These are phyloP conservation scores for Diprion similis DNA, from an alignment of 1,140 invertebrate genomes.

Conservation along the genomic window DNA sequence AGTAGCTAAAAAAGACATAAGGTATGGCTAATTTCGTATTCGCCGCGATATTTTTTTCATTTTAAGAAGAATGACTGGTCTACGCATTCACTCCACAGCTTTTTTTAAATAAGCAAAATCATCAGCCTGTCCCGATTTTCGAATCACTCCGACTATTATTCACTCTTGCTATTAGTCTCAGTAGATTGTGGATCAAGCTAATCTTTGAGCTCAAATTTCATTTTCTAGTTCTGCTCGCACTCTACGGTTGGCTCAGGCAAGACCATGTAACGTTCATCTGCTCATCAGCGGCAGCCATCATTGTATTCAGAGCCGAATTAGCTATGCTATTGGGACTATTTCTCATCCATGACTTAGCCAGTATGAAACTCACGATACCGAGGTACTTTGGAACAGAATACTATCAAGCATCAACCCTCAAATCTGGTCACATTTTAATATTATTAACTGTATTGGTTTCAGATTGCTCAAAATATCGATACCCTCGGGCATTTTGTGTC, in stretches of 20 bases:
- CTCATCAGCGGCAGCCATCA: conserved; percentile 83
- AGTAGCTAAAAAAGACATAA: too few species aligned
- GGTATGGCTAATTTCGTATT: too few species aligned
- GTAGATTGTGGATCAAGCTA: neutral
- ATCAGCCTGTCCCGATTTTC: too few species aligned
- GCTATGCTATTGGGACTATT: conserved; percentile 88
- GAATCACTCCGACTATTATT: neutral
- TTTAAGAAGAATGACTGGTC: too few species aligned
- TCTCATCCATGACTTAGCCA: conserved; percentile 78
- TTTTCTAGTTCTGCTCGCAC: conserved; percentile 84
- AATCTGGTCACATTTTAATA: neutral
- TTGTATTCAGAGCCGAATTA: conserved; percentile 93
- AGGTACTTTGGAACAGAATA: conserved; percentile 45
- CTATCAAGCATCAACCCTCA: neutral
- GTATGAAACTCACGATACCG: conserved; percentile 59
- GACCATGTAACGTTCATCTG: conserved; percentile 80
- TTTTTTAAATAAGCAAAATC: too few species aligned
- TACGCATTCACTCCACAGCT: too few species aligned
- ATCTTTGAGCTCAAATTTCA: conserved; percentile 29
- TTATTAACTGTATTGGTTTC: conserved; percentile 51
- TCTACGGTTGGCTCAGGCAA: conserved; percentile 84
- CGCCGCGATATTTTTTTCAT: too few species aligned
- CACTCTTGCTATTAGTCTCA: neutral
- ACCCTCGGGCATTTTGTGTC: conserved; percentile 73
- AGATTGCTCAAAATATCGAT: conserved; percentile 77